A percentile compares a stretch with the other conserved stretches of the same genome.
phyloP scores from a whole-genome alignment of 2,888 invertebrate species.

The Strigamia transsilvanica region DNA sequence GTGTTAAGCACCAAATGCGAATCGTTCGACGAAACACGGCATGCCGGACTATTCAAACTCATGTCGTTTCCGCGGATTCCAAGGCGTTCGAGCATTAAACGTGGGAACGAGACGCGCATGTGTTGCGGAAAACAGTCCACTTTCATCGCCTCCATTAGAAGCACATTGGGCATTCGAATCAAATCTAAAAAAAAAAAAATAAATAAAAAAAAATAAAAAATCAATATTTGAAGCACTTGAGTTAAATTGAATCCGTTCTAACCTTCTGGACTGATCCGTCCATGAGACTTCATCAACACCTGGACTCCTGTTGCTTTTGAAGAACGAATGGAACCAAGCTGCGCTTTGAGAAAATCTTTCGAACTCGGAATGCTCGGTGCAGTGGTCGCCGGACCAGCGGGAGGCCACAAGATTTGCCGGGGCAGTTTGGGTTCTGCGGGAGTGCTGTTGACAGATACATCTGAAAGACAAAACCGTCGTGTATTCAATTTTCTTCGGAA shows the following conservation, averaged over 20 bases:
- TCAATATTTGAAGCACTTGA: not conserved
- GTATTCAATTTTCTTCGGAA: not conserved
- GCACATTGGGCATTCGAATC: slow-evolving; percentile 59
- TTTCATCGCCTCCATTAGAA: slow-evolving; percentile 58
- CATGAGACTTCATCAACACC: slow-evolving; percentile 51
- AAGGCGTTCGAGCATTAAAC: slow-evolving; percentile 59
- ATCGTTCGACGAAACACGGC: slow-evolving; percentile 60
- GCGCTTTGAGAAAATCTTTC: slow-evolving; percentile 53
- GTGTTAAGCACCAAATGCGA: slow-evolving; percentile 62
- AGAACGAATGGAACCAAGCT: slow-evolving; percentile 50
- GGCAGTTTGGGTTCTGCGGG: slow-evolving; percentile 50
- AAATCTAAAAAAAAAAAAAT: slow-evolving; percentile 58
- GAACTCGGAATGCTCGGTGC: slow-evolving; percentile 44
- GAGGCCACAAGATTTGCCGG: slow-evolving; percentile 50
- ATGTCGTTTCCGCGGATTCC: slow-evolving; percentile 58
- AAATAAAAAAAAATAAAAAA: slow-evolving; percentile 40
- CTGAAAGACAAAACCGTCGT: not conserved
- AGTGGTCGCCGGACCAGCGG: slow-evolving; percentile 22
- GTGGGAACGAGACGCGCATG: slow-evolving; percentile 59
- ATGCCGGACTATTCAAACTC: slow-evolving; percentile 58
- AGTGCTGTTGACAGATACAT: slow-evolving; percentile 36
- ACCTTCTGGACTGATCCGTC: slow-evolving; percentile 46
- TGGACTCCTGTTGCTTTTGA: slow-evolving; percentile 50
- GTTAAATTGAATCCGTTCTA: not conserved
- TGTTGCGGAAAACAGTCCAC: slow-evolving; percentile 58